Evolutionary conservation across 2,113 vertebrate species (phyloP), one percentile per base, ranked within the genome.

Genomic region (Tragulus kanchil): DNA sequence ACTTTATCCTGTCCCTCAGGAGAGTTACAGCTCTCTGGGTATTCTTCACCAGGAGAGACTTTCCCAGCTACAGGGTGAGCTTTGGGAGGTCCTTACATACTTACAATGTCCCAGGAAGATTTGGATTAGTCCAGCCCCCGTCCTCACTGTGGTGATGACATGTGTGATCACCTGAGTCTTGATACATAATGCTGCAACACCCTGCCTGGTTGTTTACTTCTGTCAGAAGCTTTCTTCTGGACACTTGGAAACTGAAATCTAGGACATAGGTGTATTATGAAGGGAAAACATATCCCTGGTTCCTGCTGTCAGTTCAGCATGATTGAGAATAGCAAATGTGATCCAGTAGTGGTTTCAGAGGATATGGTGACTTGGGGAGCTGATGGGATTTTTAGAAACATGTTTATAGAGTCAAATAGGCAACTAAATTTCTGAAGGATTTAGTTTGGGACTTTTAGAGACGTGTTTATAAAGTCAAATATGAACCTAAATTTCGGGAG

Each of bases 161-260:
- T 31, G 4, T n/a, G 67, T 19, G 16, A 6, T 21, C 28, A 26
- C 0, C 0, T 19, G 23, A 62, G 50, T 5, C 28, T 45, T 19
- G 6, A 11, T 4, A 1, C 1, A 1, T 1, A 15, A 28, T 9
- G 5, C 26, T 48, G 11, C 6, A 8, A 42, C 9, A 45, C 8
- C 25, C 5, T 54, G 65, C 14, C 50, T 56, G 14, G 45, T 11
- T 6, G 16, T 42, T n/a, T 9, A 73, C 31, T 23, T 23, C 23
- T 9, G 25, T 26, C 64, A 15, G 28, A 50, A 75, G 50, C 69
- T 73, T 73, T 73, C 69, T 45, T 25, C 69, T 13, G 42, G 42
- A 45, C 11, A 25, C 21, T 73, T 73, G 21, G 69, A 45, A 73
- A 73, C 69, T 25, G 42, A 73, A 73, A 73, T 73, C 69, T 45